Evolutionary conservation across 2,797 vertebrate genomes (phyloP), one percentile per base, ranked within the genome.

Genomic region (Catostomus latipinnis): DNA sequence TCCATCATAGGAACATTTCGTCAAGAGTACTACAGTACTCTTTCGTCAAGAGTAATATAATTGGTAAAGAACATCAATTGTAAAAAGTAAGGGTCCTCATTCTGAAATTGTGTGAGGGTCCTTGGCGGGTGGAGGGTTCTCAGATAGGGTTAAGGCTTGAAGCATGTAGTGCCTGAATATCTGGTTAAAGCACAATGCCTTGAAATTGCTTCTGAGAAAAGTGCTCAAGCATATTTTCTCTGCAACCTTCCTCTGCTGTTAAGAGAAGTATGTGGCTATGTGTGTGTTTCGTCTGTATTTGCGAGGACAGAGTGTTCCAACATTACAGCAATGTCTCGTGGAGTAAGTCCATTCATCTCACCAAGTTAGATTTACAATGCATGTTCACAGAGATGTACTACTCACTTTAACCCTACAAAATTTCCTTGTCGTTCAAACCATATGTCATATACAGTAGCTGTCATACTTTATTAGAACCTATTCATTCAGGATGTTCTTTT

Each of bases 341-440:
- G 58, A 80, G 79, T 68, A 77, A 22, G 60, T 52, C 22, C 69
- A 69, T 53, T 71, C 66, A 70, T 74, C 68, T 70, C 63, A 70
- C 13, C 46, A 50, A 49, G 56, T 8, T 34, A 34, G 34, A 34
- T 34, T 34, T 77, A 43, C 57, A 78, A 71, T 69, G 53, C 53
- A 76, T 63, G 16, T 61, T 13, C 16, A 14, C 16, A 14, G 16
- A 61, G 75, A 68, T 6, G 4, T 58, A 8, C 54, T 69, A 8
- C 45, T 69, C 45, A 60, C 45, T 54, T 77, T 60, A 60, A 69
- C n/a, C 16, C 65, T 60, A 5, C 0, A 0, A 77, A 46, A 69
- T 69, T 8, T 45, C 46, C 45, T 60, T 1, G 8, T 46, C 60
- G 1, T 43, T 45, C 0, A 18, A 69, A 9, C 3, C 6, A 2